Conservation (phyloP, 2,888 invertebrate species). For the Darwinula stevensoni region DNA sequence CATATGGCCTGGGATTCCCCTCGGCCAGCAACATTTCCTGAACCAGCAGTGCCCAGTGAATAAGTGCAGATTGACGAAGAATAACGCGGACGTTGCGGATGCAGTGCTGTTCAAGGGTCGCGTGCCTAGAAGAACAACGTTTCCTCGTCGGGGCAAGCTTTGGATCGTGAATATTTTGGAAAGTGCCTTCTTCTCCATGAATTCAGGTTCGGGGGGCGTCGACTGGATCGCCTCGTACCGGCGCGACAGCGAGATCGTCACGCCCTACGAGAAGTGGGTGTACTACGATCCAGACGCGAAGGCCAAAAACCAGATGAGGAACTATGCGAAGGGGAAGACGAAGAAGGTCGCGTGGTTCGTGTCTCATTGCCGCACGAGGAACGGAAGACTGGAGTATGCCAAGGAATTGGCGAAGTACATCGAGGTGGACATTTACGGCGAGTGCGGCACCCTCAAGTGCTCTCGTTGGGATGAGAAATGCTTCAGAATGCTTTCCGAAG, state of each 20-base stretch:
- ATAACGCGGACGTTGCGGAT: no score
- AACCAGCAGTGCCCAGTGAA: no score
- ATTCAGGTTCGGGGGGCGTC: no score
- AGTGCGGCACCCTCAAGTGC: conserved; percentile 52
- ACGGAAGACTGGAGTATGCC: conserved; percentile 61
- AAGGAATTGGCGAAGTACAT: conserved; percentile 56
- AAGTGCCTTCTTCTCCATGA: conserved; percentile 71
- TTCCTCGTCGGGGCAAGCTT: no score
- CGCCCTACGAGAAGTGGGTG: conserved; percentile 82
- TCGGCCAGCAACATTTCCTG: no score
- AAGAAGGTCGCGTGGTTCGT: conserved; percentile 89
- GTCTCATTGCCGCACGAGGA: conserved; percentile 79
- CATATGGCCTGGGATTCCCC: no score
- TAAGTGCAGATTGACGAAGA: no score
- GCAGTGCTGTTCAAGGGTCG: no score
- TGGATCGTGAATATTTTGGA: conserved; percentile 84
- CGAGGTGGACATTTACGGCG: conserved; percentile 61
- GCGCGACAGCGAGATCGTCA: conserved; percentile 75
- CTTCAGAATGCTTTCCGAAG: conserved; percentile 58
- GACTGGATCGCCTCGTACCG: conserved; percentile 96
- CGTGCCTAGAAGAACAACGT: no score
- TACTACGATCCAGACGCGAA: conserved; percentile 42
- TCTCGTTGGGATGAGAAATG: conserved; percentile 48
- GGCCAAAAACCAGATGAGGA: conserved; percentile 27
- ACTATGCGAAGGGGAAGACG: conserved; percentile 70